phyloP scores from a whole-genome alignment of 2,113 vertebrate species.

The Psammodynastes pulverulentus region DNA sequence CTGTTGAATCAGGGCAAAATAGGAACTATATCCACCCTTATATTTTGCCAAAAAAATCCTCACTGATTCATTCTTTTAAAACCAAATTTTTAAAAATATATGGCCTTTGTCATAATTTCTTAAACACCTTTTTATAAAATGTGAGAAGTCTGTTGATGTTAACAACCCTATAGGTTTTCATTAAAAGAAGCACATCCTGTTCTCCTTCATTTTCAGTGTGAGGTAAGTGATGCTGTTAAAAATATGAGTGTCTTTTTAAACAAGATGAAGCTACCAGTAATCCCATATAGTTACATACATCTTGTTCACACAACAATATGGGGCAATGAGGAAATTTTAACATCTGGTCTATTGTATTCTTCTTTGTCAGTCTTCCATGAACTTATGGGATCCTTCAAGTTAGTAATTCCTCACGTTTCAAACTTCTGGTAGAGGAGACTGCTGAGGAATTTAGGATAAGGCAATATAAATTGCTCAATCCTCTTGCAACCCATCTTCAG shows the following conservation, averaged over 20 bases:
- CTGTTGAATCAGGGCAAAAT: neutral
- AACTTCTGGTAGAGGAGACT: neutral
- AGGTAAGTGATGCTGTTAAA: constrained; percentile 12
- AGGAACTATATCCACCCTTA: neutral
- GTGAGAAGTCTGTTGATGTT: neutral
- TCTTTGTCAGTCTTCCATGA: neutral
- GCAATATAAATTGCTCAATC: neutral
- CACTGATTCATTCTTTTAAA: neutral
- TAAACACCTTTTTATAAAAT: neutral
- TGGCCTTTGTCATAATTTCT: neutral
- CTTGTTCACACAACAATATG: neutral
- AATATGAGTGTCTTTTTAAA: neutral
- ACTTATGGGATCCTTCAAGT: neutral
- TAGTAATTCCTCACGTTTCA: neutral
- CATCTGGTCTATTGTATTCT: neutral
- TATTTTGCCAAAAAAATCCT: neutral
- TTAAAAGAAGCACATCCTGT: constrained; percentile 56
- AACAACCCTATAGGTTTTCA: neutral
- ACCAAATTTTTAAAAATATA: neutral
- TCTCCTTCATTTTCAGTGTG: neutral
- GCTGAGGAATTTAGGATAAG: neutral
- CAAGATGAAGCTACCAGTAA: neutral
- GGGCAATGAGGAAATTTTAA: neutral
- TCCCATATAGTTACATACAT: neutral
- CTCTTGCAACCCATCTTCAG: neutral